Evolutionary conservation across 2,113 vertebrate genomes (phyloP).

Genomic region (Bubo blakistoni): DNA sequence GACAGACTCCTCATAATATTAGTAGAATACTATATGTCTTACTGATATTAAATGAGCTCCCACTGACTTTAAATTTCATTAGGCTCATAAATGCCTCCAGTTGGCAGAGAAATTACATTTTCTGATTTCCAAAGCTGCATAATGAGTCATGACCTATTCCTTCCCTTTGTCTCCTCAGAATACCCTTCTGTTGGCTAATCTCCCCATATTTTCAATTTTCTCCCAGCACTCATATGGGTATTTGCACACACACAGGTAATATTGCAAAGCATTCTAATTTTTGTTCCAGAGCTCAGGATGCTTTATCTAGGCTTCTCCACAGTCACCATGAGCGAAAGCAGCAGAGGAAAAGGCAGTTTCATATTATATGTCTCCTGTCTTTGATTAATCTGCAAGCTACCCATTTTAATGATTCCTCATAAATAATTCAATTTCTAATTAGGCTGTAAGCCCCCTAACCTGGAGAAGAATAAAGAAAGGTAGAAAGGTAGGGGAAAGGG

Average conservation of each 20-base stretch:
- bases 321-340: conserved; percentile 11
- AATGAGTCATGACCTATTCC: conserved; percentile 27
- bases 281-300: background rate
- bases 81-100: conserved; percentile 47
- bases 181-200: conserved; percentile 11
- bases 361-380: conserved; percentile 50
- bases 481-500: background rate
- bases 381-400: conserved; percentile 74
- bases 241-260: background rate
- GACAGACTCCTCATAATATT: background rate
- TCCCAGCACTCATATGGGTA: background rate
- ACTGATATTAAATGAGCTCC: conserved; percentile 30
- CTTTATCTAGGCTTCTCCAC: conserved; percentile 10
- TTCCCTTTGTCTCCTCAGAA: conserved; percentile 26
- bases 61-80: conserved; percentile 59
- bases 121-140: conserved; percentile 33
- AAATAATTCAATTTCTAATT: conserved; percentile 94
- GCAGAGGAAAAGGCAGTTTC: conserved; percentile 62
- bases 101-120: conserved; percentile 57
- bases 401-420: conserved; percentile 79
- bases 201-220: conserved; percentile 17
- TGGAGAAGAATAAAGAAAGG: conserved; percentile 60
- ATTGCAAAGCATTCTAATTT: background rate
- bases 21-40: conserved; percentile 17
- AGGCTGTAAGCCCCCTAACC: conserved; percentile 72